phyloP scores from a whole-genome alignment of 2,797 vertebrate genomes.

The Lepidocolaptes lacrymiger region DNA sequence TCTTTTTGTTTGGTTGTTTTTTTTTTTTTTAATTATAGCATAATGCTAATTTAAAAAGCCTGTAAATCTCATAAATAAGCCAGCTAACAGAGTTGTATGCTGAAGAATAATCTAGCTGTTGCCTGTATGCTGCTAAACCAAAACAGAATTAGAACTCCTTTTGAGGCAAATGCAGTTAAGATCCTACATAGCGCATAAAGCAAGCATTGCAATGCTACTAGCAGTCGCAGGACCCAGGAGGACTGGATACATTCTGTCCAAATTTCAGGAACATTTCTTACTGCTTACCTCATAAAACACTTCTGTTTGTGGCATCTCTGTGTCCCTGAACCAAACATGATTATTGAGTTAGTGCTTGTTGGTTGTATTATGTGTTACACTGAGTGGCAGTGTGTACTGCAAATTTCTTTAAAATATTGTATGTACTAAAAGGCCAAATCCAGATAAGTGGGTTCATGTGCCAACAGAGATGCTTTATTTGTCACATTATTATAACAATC shows the following conservation, averaged over 20 bases:
- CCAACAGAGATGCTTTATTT: constrained; percentile 74
- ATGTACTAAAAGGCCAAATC: constrained; percentile 78
- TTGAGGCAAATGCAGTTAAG: constrained; percentile 73
- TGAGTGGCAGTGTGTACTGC: constrained; percentile 54
- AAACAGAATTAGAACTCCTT: constrained; percentile 75
- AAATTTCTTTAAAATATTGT: constrained; percentile 63
- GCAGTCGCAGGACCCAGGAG: constrained; percentile 79
- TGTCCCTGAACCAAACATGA: constrained; percentile 77
- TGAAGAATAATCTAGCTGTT: constrained; percentile 75
- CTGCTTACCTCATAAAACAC: constrained; percentile 82
- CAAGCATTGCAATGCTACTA: constrained; percentile 71
- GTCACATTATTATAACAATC: constrained; percentile 74
- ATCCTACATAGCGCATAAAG: constrained; percentile 51
- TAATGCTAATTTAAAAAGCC: constrained; percentile 73
- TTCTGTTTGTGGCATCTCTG: constrained; percentile 73
- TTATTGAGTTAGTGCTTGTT: constrained; percentile 66
- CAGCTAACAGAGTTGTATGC: constrained; percentile 71
- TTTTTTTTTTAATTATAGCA: constrained; percentile 67
- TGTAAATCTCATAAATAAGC: constrained; percentile 71
- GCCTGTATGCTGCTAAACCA: constrained; percentile 80
- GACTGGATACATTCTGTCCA: constrained; percentile 76
- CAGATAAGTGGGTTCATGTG: constrained; percentile 72
- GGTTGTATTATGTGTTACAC: constrained; percentile 67
- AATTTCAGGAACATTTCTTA: constrained; percentile 81
- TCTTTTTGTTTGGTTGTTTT: neutral